Conservation (phyloP, 1,140 invertebrate genomes). For the Bradynema listronoti region DNA sequence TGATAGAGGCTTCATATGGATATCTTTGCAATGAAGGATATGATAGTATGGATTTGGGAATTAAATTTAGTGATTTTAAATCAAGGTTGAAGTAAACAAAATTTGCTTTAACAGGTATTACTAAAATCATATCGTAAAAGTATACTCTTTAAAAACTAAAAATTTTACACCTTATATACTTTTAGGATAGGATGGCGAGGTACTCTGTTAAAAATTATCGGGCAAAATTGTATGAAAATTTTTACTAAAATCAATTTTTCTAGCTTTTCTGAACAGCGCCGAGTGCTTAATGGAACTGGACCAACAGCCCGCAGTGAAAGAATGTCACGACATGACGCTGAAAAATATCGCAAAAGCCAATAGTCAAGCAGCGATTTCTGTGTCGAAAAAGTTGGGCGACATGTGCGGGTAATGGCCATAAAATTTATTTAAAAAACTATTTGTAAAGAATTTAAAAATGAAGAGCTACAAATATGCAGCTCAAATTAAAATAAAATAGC, state of each 20-base stretch:
- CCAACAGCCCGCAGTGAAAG: slow-evolving; percentile 46
- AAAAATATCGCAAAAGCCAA: slow-evolving; percentile 55
- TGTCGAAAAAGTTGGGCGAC: slow-evolving; percentile 46
- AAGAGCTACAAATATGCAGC: slow-evolving; percentile 3
- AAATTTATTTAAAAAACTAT: too few relatives aligned
- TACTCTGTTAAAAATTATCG: too few relatives aligned
- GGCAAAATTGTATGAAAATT: slow-evolving; percentile 8
- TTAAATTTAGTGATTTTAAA: too few relatives aligned
- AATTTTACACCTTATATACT: too few relatives aligned
- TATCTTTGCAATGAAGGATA: slow-evolving; percentile 57
- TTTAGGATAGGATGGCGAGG: too few relatives aligned
- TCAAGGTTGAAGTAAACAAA: too few relatives aligned
- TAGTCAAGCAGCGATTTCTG: slow-evolving; percentile 34
- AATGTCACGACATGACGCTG: slow-evolving; percentile 53
- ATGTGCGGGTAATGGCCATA: slow-evolving; percentile 47
- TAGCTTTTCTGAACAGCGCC: slow-evolving; percentile 53
- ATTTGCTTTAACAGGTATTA: slow-evolving; percentile 3
- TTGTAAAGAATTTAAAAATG: too few relatives aligned
- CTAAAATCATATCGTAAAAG: background rate
- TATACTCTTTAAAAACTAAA: slow-evolving; percentile 4
- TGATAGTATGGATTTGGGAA: slow-evolving; percentile 52
- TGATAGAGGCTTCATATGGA: slow-evolving; percentile 56
- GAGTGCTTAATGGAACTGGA: slow-evolving; percentile 58
- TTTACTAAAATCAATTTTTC: slow-evolving; percentile 15
- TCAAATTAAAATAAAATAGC: slow-evolving; percentile 6